phyloP scores from a whole-genome alignment of 2,113 vertebrate species.

The Sciurus niger region DNA sequence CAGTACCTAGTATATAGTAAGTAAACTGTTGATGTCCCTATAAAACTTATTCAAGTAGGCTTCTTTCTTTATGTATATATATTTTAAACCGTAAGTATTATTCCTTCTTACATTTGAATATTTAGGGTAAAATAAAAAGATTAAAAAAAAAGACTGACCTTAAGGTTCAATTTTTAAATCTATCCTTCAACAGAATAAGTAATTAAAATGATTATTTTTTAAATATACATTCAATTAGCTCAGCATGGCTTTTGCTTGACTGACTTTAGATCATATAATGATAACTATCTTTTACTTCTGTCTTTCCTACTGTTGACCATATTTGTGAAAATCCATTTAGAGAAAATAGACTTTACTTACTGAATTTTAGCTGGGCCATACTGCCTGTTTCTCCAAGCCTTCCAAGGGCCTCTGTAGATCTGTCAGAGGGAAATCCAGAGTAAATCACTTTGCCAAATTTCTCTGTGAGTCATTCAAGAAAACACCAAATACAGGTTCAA shows the following conservation, averaged over 20 bases:
- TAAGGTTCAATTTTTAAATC: conserved; percentile 11
- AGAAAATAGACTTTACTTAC: not conserved
- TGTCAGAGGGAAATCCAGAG: not conserved
- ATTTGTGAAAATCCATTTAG: not conserved
- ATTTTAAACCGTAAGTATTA: conserved; percentile 16
- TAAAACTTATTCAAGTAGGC: not conserved
- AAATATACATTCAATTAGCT: conserved; percentile 14
- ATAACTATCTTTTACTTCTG: not conserved
- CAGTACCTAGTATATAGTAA: not conserved
- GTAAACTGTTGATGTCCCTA: not conserved
- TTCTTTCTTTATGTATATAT: not conserved
- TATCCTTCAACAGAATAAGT: not conserved
- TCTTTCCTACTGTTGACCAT: not conserved
- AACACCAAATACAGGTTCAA: not conserved
- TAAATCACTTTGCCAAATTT: not conserved
- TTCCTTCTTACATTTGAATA: conserved; percentile 51
- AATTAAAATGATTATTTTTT: not conserved
- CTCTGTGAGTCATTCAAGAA: conserved; percentile 4
- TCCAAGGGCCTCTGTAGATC: not conserved
- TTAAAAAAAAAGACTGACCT: not conserved
- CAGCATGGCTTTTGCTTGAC: not conserved
- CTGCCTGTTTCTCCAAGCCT: not conserved
- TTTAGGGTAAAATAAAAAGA: not conserved
- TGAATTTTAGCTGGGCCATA: not conserved
- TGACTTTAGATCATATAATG: not conserved